These are phyloP conservation scores for Prosapia bicincta DNA, from an alignment of 2,888 invertebrate genomes.

Conservation along the genomic window DNA sequence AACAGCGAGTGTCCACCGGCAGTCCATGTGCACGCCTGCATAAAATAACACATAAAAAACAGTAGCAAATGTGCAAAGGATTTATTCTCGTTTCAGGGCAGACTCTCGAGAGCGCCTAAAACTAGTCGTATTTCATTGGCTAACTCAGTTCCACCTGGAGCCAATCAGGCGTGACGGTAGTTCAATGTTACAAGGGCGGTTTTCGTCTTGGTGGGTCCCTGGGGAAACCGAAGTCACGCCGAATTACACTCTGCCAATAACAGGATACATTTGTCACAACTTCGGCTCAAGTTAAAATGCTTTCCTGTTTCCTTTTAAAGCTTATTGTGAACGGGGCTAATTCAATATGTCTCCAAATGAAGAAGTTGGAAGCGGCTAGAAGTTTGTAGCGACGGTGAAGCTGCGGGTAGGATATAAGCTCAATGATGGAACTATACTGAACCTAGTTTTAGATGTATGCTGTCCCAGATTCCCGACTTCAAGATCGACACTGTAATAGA, in stretches of 20 bases:
- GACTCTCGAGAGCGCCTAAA: no score
- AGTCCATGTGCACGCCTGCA: no score
- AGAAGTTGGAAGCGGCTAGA: not conserved
- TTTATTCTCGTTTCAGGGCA: no score
- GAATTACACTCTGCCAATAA: not conserved
- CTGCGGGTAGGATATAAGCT: no score
- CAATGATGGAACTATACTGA: no score
- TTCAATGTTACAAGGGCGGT: constrained; percentile 2
- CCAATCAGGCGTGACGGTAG: not conserved
- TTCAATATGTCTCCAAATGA: not conserved
- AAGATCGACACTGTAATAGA: no score
- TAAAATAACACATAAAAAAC: no score
- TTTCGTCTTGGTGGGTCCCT: not conserved
- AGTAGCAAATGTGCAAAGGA: no score
- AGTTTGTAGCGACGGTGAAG: no score
- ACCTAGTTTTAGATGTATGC: no score
- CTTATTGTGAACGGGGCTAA: not conserved
- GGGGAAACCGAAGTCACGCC: not conserved
- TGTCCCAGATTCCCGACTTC: no score
- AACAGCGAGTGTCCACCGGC: no score
- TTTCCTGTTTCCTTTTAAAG: not conserved
- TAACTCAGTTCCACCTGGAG: not conserved
- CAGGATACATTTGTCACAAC: not conserved
- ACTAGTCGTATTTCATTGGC: not conserved
- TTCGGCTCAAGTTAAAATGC: not conserved